A percentile compares a stretch with the other conserved stretches of the same genome.
Conservation (phyloP, 64 coral and sea anemone species). For the Cladopsammia gracilis region DNA sequence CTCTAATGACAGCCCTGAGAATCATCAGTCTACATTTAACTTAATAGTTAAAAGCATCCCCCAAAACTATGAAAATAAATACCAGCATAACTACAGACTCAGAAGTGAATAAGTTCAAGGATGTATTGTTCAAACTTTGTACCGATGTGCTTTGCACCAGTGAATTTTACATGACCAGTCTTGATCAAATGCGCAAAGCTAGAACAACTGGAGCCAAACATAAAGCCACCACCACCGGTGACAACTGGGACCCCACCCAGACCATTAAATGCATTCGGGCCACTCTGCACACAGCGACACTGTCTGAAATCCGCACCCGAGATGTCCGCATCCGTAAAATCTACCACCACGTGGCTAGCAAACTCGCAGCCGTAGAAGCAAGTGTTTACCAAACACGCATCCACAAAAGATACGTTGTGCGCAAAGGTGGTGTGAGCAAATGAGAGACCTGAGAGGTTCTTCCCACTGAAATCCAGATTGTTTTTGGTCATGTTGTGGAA, state of each 20-base stretch:
- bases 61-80: too few relatives aligned
- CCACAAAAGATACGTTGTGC: constrained; percentile 94
- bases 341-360: constrained; percentile 94
- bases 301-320: constrained; percentile 97
- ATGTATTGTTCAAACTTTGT: constrained; percentile 95
- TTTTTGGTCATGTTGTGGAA: constrained; percentile 98
- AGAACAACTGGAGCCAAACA: constrained; percentile 98
- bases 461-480: constrained; percentile 88
- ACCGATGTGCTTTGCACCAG: constrained; percentile 89
- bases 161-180: constrained; percentile 89
- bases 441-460: constrained; percentile 87
- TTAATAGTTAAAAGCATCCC: not conserved
- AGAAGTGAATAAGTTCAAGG: constrained; percentile 87
- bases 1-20: too few relatives aligned
- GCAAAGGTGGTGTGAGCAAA: constrained; percentile 98
- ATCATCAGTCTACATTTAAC: too few relatives aligned
- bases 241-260: constrained; percentile 51
- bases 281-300: constrained; percentile 88
- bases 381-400: constrained; percentile 75
- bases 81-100: not conserved
- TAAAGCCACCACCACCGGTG: constrained; percentile 73
- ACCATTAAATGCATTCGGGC: constrained; percentile 79
- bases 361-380: constrained; percentile 99
- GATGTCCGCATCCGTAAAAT: constrained; percentile 93
- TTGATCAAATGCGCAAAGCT: constrained; percentile 95